Evolutionary conservation across 2,113 vertebrate species (phyloP), one percentile per base, ranked within the genome.

Genomic region (Poeciliopsis retropinna): DNA sequence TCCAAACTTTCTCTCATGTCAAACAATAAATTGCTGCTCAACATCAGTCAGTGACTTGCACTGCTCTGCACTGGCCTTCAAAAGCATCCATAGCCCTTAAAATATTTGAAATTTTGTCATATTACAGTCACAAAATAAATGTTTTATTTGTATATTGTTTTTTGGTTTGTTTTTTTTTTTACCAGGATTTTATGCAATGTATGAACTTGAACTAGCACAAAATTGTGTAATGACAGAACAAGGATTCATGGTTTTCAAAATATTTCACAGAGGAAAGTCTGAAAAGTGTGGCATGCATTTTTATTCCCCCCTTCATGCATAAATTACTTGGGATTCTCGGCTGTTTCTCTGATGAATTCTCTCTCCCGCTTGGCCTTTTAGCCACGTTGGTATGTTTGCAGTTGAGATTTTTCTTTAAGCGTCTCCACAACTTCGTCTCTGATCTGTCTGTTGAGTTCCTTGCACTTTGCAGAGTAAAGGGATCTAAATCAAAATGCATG

Each of bases 11-110:
- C 76, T 90, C 78, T 92, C 84, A 75, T 90, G 76, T 91, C 83
- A 88, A 91, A 92, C 89, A 84, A 88, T 91, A 87, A 91, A 90
- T 84, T 92, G 92, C 92, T 93, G 92, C 91, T 92, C 85, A 84
- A 88, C 87, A 85, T 90, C 92, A 88, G 89, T 87, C 89, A 83
- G 90, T 76, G 84, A 92, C 63, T 81, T 54, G 68, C 75, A 87
- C 70, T 57, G 51, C 51, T 14, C 63, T 30, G 87, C 76, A 89
- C 82, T 89, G 87, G 84, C 91, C 86, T 60, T 44, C 51, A 19
- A 9, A 57, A 57, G 51, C 51, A 57, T 57, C 51, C 51, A 57
- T 25, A n/a, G 51, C 51, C 51, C 25, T 57, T 57, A 25, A n/a
- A 57, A 57, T 25, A 22, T 57, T n/a, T 57, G 22, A 10, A 25